phyloP scores from a whole-genome alignment of 2,888 invertebrate species.

The Strigamia transsilvanica region DNA sequence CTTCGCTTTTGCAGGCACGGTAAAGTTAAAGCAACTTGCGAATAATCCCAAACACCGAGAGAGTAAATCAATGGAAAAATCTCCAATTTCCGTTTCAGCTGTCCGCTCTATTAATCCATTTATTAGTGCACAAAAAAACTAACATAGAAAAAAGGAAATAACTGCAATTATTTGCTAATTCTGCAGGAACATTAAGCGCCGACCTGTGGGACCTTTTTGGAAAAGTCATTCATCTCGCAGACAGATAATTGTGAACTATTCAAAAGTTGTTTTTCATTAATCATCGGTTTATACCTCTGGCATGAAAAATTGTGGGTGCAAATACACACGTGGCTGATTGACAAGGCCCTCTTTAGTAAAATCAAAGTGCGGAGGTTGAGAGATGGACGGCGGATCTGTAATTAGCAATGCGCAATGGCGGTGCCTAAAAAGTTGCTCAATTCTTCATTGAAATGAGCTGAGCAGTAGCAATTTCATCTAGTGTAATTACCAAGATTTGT shows the following conservation, averaged over 20 bases:
- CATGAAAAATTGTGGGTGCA: not conserved
- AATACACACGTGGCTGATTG: not conserved
- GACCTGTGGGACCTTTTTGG: too few species aligned
- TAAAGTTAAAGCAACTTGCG: too few species aligned
- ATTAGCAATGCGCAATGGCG: not conserved
- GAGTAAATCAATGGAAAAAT: too few species aligned
- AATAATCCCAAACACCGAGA: too few species aligned
- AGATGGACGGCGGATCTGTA: not conserved
- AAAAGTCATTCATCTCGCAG: too few species aligned
- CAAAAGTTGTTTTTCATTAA: constrained; percentile 3
- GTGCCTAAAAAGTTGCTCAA: not conserved
- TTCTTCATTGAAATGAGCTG: not conserved
- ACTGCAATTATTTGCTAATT: too few species aligned
- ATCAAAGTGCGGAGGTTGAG: not conserved
- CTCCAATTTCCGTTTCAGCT: too few species aligned
- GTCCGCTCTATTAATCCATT: too few species aligned
- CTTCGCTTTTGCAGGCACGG: too few species aligned
- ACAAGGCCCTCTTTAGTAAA: not conserved
- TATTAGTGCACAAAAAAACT: too few species aligned
- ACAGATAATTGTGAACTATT: not conserved
- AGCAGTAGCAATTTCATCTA: constrained; percentile 8
- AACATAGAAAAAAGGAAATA: too few species aligned
- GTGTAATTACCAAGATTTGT: not conserved
- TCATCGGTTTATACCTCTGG: not conserved
- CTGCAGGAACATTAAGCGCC: too few species aligned